A percentile compares a stretch with the other conserved stretches of the same genome.
These are phyloP conservation scores for Potamilus streckersoni DNA, from an alignment of 1,140 invertebrate species.

Conservation along the genomic window DNA sequence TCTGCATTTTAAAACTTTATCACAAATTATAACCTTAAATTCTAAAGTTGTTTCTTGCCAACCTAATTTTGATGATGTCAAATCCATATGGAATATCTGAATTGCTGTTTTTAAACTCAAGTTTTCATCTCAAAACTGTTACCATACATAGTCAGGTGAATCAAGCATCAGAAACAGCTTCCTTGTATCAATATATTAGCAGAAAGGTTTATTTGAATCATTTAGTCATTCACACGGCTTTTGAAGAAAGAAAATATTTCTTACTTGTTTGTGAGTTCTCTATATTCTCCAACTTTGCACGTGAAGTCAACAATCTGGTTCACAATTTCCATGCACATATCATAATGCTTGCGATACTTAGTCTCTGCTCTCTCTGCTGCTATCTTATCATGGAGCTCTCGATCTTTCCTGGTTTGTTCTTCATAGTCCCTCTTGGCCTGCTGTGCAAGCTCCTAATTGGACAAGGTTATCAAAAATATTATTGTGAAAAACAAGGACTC, in stretches of 20 bases:
- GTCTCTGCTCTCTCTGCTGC: constrained; percentile 61
- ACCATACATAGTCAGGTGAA: too few species aligned
- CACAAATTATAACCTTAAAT: too few species aligned
- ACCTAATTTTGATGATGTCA: too few species aligned
- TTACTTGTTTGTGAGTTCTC: constrained; percentile 66
- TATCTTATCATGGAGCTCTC: constrained; percentile 63
- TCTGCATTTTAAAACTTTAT: too few species aligned
- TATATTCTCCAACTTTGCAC: constrained; percentile 64
- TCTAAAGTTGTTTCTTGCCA: too few species aligned
- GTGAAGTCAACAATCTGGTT: constrained; percentile 63
- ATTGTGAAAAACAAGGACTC: background rate
- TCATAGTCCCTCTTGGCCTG: constrained; percentile 62
- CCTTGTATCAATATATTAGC: too few species aligned
- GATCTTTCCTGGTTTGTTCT: constrained; percentile 62
- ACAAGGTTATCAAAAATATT: background rate
- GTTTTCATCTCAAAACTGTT: too few species aligned
- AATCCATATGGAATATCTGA: too few species aligned
- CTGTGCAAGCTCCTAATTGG: constrained; percentile 57
- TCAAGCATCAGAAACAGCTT: too few species aligned
- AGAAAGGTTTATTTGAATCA: too few species aligned
- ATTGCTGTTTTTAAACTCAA: too few species aligned
- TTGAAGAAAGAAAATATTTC: constrained; percentile 12
- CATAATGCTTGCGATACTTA: constrained; percentile 63
- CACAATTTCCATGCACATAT: constrained; percentile 59
- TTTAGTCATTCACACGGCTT: too few species aligned